phyloP scores from a whole-genome alignment of 2,797 vertebrate species.

The Melanotaenia pygmaea region DNA sequence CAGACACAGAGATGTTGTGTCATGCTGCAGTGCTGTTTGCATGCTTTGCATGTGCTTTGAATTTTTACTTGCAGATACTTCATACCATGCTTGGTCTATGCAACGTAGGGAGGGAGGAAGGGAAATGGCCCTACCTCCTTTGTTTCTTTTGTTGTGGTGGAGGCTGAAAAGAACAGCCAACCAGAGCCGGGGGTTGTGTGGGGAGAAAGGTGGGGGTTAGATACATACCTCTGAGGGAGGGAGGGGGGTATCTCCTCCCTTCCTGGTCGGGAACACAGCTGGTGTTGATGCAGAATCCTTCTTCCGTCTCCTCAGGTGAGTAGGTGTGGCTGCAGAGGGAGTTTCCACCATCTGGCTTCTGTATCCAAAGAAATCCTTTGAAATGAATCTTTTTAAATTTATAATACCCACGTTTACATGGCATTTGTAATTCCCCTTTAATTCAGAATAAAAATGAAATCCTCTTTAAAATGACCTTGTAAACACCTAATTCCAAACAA shows the following conservation, averaged over 20 bases:
- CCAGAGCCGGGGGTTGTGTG: conserved; percentile 40
- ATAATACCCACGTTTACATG: background rate
- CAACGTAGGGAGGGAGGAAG: conserved; percentile 29
- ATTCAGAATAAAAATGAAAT: too few relatives aligned
- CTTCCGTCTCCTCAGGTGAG: conserved; percentile 56
- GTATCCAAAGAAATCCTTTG: conserved; percentile 1
- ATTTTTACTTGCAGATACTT: conserved; percentile 7
- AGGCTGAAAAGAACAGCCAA: conserved; percentile 74
- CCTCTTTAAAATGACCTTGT: too few relatives aligned
- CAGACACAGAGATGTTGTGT: background rate
- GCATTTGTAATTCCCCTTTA: too few relatives aligned
- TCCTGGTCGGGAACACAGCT: conserved; percentile 64
- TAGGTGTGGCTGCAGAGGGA: conserved; percentile 45
- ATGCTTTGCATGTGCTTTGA: background rate
- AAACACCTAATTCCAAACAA: too few relatives aligned
- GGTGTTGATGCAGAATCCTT: conserved; percentile 49
- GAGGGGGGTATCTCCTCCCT: conserved; percentile 11
- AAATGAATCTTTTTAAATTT: conserved; percentile 18
- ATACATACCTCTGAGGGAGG: conserved; percentile 10
- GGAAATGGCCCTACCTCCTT: conserved; percentile 58
- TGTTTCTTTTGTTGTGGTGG: conserved; percentile 76
- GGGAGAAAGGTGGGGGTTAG: conserved; percentile 26
- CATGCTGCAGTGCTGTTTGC: conserved; percentile 4
- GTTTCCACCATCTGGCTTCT: conserved; percentile 45
- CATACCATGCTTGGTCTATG: conserved; percentile 15